phyloP scores from a whole-genome alignment of 2,797 vertebrate species.

The Chelon auratus region DNA sequence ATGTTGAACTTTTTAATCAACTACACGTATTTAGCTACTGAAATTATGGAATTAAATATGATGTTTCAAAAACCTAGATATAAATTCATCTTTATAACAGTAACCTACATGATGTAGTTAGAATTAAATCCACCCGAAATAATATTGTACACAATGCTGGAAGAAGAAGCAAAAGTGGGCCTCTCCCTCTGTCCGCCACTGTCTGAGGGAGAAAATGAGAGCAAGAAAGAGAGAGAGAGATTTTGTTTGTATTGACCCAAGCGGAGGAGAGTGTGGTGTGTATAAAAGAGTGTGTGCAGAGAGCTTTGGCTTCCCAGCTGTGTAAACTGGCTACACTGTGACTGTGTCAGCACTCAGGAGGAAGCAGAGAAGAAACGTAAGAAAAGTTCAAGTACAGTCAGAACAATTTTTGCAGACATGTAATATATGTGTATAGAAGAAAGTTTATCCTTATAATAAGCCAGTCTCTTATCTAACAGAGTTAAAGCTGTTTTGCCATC shows the following conservation, averaged over 20 bases:
- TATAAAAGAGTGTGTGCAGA: constrained; percentile 21
- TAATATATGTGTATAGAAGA: background rate
- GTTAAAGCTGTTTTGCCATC: constrained; percentile 10
- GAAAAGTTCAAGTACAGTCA: constrained; percentile 10
- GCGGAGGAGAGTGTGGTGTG: constrained; percentile 29
- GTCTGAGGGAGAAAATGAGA: constrained; percentile 30
- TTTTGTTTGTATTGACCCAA: constrained; percentile 40
- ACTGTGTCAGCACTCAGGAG: constrained; percentile 59
- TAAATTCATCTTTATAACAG: background rate
- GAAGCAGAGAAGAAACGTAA: constrained; percentile 24
- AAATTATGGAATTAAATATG: too few relatives aligned
- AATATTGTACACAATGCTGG: background rate
- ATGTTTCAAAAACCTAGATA: background rate
- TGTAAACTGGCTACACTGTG: constrained; percentile 62
- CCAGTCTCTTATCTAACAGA: background rate
- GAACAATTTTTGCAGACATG: background rate
- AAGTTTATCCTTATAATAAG: background rate
- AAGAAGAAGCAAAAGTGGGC: too few relatives aligned
- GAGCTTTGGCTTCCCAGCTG: constrained; percentile 64
- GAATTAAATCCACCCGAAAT: background rate
- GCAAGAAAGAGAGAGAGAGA: constrained; percentile 10
- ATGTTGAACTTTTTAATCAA: background rate
- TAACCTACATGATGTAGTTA: background rate
- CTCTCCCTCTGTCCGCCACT: constrained; percentile 25
- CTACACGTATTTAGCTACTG: background rate